Evolutionary conservation across 2,888 invertebrate species (phyloP).

Genomic region (Selenia dentaria): DNA sequence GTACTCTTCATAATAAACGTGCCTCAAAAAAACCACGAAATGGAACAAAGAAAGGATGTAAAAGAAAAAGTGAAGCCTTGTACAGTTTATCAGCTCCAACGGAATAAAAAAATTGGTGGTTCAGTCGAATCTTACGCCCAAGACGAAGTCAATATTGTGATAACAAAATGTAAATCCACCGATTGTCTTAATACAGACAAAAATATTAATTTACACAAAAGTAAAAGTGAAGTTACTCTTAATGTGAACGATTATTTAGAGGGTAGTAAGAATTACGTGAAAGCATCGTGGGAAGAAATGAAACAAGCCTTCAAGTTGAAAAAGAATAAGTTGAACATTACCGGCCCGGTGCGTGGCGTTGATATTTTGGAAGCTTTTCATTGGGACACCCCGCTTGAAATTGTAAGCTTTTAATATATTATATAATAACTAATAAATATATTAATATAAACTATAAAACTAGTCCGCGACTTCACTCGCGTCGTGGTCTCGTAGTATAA

Average conservation of each 20-base stretch:
- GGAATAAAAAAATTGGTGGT: constrained; percentile 10
- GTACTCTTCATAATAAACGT: constrained; percentile 85
- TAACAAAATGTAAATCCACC: constrained; percentile 50
- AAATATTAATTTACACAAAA: constrained; percentile 40
- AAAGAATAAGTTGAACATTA: constrained; percentile 57
- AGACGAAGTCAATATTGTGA: constrained; percentile 34
- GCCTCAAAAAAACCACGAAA: constrained; percentile 80
- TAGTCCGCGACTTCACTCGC: no score
- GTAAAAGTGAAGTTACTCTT: constrained; percentile 49
- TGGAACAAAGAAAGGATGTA: constrained; percentile 46
- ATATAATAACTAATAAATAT: no score
- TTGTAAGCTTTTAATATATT: constrained; percentile 45
- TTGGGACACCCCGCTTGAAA: constrained; percentile 62
- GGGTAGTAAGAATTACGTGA: constrained; percentile 36
- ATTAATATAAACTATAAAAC: no score
- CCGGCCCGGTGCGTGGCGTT: constrained; percentile 45
- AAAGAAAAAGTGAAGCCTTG: constrained; percentile 31
- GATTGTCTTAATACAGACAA: constrained; percentile 42
- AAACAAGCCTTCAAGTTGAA: constrained; percentile 52
- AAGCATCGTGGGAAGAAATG: constrained; percentile 55
- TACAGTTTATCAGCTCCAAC: constrained; percentile 27
- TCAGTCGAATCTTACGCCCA: constrained; percentile 18
- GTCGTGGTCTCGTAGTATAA: no score
- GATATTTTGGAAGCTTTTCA: constrained; percentile 57
- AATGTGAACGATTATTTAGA: constrained; percentile 29